A percentile compares a stretch with the other conserved stretches of the same genome.
Conservation (phyloP, 2,888 invertebrate genomes). For the Dorcus parallelipipedus region DNA sequence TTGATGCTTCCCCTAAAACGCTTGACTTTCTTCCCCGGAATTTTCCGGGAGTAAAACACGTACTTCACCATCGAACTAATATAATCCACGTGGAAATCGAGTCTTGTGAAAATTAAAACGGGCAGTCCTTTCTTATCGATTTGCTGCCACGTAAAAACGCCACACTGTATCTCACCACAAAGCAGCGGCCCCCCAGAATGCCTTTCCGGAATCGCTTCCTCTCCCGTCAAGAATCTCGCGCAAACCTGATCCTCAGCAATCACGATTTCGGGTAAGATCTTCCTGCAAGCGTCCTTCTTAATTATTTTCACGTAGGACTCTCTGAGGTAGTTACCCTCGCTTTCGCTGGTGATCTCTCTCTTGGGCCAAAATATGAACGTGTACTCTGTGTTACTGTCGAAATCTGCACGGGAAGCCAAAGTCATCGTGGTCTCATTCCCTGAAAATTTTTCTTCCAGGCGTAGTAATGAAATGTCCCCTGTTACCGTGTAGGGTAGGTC, state of each 20-base stretch:
- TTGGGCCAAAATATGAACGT: conserved; percentile 11
- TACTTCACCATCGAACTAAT: conserved; percentile 3
- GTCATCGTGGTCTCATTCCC: no score
- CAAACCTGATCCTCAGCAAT: conserved; percentile 14
- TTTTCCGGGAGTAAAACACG: neutral
- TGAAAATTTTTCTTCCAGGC: conserved; percentile 5
- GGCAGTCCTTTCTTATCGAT: neutral
- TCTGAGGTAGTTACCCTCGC: neutral
- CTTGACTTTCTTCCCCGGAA: neutral
- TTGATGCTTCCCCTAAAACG: conserved; percentile 4
- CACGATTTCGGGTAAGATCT: neutral
- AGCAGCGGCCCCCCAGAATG: conserved; percentile 13
- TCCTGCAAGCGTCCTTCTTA: neutral
- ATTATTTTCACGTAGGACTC: conserved; percentile 2
- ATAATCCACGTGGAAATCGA: conserved; percentile 12
- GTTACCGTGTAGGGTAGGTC: neutral
- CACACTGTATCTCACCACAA: conserved; percentile 13
- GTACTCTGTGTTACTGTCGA: neutral
- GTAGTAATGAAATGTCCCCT: conserved; percentile 16
- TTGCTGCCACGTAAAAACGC: conserved; percentile 12
- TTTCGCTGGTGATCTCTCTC: neutral
- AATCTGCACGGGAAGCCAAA: no score
- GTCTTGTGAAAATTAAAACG: conserved; percentile 17
- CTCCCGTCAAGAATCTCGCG: neutral
- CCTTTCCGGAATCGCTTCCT: neutral